Conservation (phyloP, 1,140 invertebrate species). For the Oryctes rhinoceros region DNA sequence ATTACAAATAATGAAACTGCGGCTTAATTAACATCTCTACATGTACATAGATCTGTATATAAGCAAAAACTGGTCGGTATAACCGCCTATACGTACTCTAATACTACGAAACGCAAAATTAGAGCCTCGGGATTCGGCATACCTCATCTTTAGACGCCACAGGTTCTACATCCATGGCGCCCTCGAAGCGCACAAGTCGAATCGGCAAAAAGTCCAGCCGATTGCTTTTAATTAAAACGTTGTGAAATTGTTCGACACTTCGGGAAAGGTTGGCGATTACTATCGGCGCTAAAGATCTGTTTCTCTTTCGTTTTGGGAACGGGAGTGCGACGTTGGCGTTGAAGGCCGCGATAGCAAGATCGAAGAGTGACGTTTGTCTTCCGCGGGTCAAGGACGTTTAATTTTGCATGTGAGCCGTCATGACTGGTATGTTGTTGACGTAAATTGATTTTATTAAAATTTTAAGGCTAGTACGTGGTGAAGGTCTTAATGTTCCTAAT, state of each 20-base stretch:
- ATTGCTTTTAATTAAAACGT: background rate
- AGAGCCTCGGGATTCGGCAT: background rate
- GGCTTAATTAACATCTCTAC: background rate
- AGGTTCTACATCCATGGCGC: background rate
- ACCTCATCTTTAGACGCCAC: background rate
- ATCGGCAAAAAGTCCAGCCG: background rate
- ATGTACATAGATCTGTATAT: background rate
- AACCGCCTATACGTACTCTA: background rate
- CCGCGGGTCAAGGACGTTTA: constrained; percentile 12
- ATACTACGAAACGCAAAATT: background rate
- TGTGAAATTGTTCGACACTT: background rate
- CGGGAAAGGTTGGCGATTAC: background rate
- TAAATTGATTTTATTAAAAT: background rate
- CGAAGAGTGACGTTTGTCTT: background rate
- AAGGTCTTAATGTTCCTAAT: too few relatives aligned
- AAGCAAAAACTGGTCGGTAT: background rate
- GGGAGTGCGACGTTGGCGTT: background rate
- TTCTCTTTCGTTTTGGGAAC: constrained; percentile 2
- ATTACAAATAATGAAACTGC: background rate
- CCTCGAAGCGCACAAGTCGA: background rate
- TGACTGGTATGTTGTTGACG: background rate
- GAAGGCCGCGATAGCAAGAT: background rate
- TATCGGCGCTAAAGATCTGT: background rate
- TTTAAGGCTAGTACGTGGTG: background rate
- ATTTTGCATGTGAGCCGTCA: background rate